Percentiles rank a stretch among this genome's conserved stretches.
Evolutionary conservation across 2,888 invertebrate genomes (phyloP).

Genomic region (Brenthis ino): DNA sequence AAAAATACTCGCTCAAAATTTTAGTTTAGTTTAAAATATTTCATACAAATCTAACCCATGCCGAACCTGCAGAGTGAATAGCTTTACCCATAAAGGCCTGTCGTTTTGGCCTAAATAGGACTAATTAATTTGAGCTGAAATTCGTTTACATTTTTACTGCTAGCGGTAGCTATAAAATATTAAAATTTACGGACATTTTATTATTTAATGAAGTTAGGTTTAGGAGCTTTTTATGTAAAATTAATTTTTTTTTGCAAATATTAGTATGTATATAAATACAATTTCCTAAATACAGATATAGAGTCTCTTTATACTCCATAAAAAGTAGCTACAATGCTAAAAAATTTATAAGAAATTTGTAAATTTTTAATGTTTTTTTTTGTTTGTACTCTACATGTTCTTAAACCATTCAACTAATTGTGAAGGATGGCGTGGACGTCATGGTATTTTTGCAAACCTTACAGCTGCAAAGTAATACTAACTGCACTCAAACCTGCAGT

Average conservation of each 20-base stretch:
- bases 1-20: neutral
- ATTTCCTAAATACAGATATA: too few species aligned
- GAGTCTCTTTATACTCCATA: too few species aligned
- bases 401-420: too few species aligned
- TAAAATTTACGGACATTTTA: constrained; percentile 6
- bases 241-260: neutral
- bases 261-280: neutral
- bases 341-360: too few species aligned
- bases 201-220: constrained; percentile 11
- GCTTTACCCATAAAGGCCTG: neutral
- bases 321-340: too few species aligned
- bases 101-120: constrained; percentile 12
- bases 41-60: constrained; percentile 1
- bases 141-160: constrained; percentile 13
- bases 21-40: neutral
- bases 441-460: too few species aligned
- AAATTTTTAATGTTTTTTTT: too few species aligned
- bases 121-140: constrained; percentile 18
- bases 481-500: too few species aligned
- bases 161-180: constrained; percentile 3
- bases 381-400: too few species aligned
- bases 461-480: too few species aligned
- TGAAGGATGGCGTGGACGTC: too few species aligned
- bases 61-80: neutral
- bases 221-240: neutral